phyloP scores from a whole-genome alignment of 1,140 invertebrate species.

The Chionoecetes opilio region DNA sequence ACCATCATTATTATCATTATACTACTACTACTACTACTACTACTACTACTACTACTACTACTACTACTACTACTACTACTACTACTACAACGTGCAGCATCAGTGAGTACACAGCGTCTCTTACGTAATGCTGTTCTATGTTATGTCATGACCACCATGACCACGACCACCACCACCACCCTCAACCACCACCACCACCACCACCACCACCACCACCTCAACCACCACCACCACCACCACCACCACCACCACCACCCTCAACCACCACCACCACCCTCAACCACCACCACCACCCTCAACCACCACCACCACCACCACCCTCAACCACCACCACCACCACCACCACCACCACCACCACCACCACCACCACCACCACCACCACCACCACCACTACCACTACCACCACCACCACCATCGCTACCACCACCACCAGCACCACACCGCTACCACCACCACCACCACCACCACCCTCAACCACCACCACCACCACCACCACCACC shows the following conservation, averaged over 20 bases:
- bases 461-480: background rate
- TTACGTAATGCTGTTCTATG: no score
- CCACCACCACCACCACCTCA: background rate
- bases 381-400: no score
- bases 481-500: background rate
- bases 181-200: background rate
- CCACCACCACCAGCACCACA: background rate
- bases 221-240: background rate
- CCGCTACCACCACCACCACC: background rate
- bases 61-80: slow-evolving; percentile 19
- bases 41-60: slow-evolving; percentile 21
- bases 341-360: background rate
- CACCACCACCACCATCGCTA: background rate
- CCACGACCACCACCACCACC: no score
- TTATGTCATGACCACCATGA: no score
- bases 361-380: no score
- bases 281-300: no score
- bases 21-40: slow-evolving; percentile 7
- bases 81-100: background rate
- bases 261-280: background rate
- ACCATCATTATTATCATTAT: background rate
- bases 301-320: background rate
- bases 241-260: background rate
- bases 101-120: no score
- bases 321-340: no score